Conservation (phyloP, 2,113 vertebrate genomes). For the Gopherus evgoodei region DNA sequence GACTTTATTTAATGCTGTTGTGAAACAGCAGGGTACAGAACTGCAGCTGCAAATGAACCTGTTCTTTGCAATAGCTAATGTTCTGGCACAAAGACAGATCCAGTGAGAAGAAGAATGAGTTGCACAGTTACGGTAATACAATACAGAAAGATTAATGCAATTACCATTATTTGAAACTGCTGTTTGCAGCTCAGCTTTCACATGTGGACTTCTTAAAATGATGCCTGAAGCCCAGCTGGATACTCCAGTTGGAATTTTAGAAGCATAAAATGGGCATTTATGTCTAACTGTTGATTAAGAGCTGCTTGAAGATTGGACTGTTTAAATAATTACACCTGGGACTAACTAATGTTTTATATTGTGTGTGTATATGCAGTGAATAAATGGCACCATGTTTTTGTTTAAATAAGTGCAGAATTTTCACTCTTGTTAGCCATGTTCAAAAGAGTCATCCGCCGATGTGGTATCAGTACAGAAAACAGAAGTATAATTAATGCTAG, state of each 20-base stretch:
- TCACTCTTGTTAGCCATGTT: background rate
- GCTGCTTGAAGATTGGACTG: background rate
- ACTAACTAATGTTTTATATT: background rate
- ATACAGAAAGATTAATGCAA: background rate
- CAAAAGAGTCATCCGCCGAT: background rate
- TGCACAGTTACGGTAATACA: background rate
- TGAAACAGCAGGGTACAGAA: background rate
- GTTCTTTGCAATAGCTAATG: background rate
- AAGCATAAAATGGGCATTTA: background rate
- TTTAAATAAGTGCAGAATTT: background rate
- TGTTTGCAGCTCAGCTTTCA: background rate
- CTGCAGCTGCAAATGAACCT: conserved; percentile 26
- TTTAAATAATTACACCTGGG: background rate
- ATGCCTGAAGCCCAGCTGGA: background rate
- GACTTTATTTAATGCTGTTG: background rate
- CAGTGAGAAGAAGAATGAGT: background rate
- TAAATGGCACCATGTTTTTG: background rate
- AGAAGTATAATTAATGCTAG: background rate
- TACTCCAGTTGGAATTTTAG: background rate
- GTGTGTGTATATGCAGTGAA: background rate
- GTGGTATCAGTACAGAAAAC: background rate
- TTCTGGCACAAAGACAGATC: conserved; percentile 17
- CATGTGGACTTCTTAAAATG: background rate
- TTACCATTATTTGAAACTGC: background rate
- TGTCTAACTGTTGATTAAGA: background rate